A percentile compares a stretch with the other conserved stretches of the same genome.
Conservation (phyloP, 2,113 vertebrate species). For the Miniopterus natalensis region DNA sequence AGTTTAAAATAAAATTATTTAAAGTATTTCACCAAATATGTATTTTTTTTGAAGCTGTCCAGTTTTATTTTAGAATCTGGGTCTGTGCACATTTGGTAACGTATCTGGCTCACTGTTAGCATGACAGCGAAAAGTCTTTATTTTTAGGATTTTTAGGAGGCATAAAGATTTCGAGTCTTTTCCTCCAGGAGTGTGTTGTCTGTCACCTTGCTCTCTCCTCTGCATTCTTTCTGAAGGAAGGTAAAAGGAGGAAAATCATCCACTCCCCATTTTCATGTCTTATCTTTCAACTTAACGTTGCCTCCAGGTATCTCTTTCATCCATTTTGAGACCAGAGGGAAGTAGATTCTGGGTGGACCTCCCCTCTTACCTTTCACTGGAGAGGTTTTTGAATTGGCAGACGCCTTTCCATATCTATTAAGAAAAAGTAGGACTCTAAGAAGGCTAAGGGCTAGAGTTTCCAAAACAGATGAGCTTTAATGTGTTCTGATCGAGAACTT, state of each 20-base stretch:
- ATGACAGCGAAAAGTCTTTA: not conserved
- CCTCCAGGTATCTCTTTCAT: not conserved
- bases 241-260: not conserved
- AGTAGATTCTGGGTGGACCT: not conserved
- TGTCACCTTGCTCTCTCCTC: not conserved
- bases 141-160: conserved; percentile 13
- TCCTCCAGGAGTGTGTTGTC: not conserved
- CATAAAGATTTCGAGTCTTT: not conserved
- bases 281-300: not conserved
- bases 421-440: conserved; percentile 21
- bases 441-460: conserved; percentile 40
- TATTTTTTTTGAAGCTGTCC: not conserved
- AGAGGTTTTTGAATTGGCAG: not conserved
- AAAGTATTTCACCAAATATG: not conserved
- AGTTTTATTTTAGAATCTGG: conserved; percentile 23
- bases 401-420: not conserved
- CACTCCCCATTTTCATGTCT: not conserved
- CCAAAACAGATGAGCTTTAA: conserved; percentile 31
- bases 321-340: not conserved
- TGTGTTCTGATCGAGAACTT: conserved; percentile 39
- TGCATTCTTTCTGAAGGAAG: not conserved
- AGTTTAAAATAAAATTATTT: conserved; percentile 30
- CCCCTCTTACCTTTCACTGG: not conserved
- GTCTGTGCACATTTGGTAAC: not conserved
- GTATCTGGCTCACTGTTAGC: not conserved